Evolutionary conservation across 2,113 vertebrate genomes (phyloP).

Genomic region (Pipa parva): DNA sequence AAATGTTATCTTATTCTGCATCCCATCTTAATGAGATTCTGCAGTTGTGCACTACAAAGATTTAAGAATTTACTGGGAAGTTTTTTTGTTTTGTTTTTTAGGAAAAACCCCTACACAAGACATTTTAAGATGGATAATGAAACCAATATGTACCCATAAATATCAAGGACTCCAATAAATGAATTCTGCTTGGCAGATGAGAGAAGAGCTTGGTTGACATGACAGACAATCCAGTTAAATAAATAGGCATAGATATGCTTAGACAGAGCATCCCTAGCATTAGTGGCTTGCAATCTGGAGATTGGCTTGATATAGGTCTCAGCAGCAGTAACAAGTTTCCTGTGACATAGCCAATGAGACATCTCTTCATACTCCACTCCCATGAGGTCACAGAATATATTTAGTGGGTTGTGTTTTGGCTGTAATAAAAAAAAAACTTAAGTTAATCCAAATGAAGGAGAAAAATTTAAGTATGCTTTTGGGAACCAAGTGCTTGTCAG

Average conservation of each 20-base stretch:
- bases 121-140: neutral
- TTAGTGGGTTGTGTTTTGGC: constrained; percentile 85
- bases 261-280: constrained; percentile 88
- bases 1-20: too few species aligned
- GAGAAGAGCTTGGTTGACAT: constrained; percentile 89
- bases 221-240: constrained; percentile 95
- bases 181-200: constrained; percentile 88
- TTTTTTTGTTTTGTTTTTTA: too few species aligned
- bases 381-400: constrained; percentile 88
- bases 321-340: constrained; percentile 85
- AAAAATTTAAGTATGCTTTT: neutral
- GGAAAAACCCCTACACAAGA: neutral
- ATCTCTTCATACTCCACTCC: constrained; percentile 92
- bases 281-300: constrained; percentile 86
- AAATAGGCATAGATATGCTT: constrained; percentile 97
- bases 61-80: too few species aligned
- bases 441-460: too few species aligned
- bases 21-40: too few species aligned
- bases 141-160: constrained; percentile 79
- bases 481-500: too few species aligned
- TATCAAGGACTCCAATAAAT: constrained; percentile 95
- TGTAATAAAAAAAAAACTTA: constrained; percentile 53
- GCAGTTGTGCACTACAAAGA: too few species aligned
- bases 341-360: constrained; percentile 95
- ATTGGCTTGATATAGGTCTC: constrained; percentile 95